Conservation (phyloP, 2,888 invertebrate species). For the Pristionchus mayeri region DNA sequence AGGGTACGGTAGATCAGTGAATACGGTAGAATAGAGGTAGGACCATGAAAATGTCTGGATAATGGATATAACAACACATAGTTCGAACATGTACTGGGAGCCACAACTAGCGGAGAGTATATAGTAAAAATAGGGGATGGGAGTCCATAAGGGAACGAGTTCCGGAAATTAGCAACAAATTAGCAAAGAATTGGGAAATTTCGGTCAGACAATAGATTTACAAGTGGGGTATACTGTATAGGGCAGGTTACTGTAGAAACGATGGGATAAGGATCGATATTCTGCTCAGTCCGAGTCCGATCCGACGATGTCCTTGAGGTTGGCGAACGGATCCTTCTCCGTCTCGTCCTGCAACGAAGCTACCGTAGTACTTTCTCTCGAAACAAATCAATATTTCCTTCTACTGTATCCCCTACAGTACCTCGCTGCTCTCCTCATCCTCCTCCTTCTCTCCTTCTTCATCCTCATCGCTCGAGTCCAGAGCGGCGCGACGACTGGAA, state of each 20-base stretch:
- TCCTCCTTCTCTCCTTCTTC: background rate
- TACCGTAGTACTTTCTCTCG: background rate
- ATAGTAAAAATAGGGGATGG: too few species aligned
- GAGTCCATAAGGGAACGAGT: too few species aligned
- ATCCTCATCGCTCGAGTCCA: conserved; percentile 41
- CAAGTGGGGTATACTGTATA: background rate
- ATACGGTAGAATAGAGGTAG: background rate
- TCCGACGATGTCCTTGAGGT: conserved; percentile 36
- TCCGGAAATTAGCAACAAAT: background rate
- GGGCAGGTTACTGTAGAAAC: background rate
- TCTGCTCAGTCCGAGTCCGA: conserved; percentile 18
- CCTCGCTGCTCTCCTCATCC: conserved; percentile 42
- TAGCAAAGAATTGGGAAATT: background rate
- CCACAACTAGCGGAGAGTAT: background rate
- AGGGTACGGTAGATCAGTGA: background rate
- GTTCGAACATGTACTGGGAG: background rate
- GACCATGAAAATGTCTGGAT: background rate
- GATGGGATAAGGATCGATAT: background rate
- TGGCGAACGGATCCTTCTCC: conserved; percentile 42
- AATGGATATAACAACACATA: background rate
- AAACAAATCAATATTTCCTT: background rate
- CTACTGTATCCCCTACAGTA: background rate
- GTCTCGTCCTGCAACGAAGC: conserved; percentile 34
- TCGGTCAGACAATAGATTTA: background rate
- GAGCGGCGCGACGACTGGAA: conserved; percentile 24